phyloP scores from a whole-genome alignment of 2,888 invertebrate genomes.

The Nematopogon swammerdamellus region DNA sequence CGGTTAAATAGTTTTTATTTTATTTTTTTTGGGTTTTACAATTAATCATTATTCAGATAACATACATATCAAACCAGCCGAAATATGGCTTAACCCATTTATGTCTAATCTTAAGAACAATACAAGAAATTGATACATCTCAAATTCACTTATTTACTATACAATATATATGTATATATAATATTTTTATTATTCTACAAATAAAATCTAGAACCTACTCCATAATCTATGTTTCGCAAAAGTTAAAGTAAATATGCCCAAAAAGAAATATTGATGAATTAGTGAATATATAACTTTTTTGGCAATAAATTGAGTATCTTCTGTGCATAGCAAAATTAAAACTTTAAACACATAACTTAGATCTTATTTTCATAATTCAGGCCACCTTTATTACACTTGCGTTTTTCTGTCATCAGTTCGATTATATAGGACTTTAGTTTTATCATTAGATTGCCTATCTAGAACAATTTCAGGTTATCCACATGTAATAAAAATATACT shows the following conservation, averaged over 20 bases:
- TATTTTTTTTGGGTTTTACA: constrained; percentile 30
- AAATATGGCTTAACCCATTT: constrained; percentile 56
- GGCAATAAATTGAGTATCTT: constrained; percentile 61
- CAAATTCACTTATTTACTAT: constrained; percentile 54
- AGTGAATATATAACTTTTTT: constrained; percentile 56
- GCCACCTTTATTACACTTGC: constrained; percentile 55
- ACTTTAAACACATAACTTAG: constrained; percentile 55
- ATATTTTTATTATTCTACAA: constrained; percentile 56
- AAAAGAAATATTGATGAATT: constrained; percentile 56
- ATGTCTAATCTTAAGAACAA: constrained; percentile 57
- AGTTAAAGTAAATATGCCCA: constrained; percentile 58
- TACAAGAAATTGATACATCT: constrained; percentile 57
- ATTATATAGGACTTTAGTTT: constrained; percentile 55
- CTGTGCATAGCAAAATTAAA: constrained; percentile 57
- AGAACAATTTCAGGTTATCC: constrained; percentile 35
- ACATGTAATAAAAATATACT: constrained; percentile 55
- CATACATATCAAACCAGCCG: constrained; percentile 59
- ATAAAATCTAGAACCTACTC: constrained; percentile 54
- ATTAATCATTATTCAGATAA: constrained; percentile 56
- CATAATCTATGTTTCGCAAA: constrained; percentile 56
- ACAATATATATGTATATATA: constrained; percentile 46
- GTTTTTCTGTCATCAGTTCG: constrained; percentile 53
- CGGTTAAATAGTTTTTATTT: constrained; percentile 37
- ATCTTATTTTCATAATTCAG: constrained; percentile 52
- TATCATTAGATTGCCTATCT: constrained; percentile 51